Evolutionary conservation across 2,113 vertebrate species (phyloP).

Genomic region (Pomatostomus ruficeps): DNA sequence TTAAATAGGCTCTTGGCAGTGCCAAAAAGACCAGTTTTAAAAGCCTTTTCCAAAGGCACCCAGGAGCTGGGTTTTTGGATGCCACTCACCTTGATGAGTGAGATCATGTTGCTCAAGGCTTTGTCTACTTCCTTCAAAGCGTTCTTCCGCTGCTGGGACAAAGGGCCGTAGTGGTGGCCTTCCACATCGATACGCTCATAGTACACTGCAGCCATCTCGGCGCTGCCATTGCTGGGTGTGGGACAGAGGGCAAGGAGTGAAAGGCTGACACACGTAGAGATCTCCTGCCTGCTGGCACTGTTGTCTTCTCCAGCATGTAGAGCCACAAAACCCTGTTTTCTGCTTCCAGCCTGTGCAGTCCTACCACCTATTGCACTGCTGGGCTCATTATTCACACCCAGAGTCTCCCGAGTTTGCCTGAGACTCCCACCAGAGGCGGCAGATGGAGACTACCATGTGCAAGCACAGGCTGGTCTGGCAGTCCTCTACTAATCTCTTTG

Average conservation of each 20-base stretch:
- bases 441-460: background rate
- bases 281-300: background rate
- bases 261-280: background rate
- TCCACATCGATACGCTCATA: constrained; percentile 90
- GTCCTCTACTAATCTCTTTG: background rate
- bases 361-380: fast-evolving
- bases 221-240: constrained; percentile 66
- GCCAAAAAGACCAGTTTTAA: background rate
- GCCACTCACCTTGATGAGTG: constrained; percentile 80
- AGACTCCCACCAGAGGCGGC: background rate
- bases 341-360: background rate
- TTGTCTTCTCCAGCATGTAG: background rate
- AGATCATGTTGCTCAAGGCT: constrained; percentile 78
- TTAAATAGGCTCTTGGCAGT: background rate
- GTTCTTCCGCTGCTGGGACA: constrained; percentile 73
- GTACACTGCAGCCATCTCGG: constrained; percentile 86
- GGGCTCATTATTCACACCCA: background rate
- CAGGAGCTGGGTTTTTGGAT: background rate
- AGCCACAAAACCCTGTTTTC: background rate
- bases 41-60: background rate
- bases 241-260: background rate
- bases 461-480: background rate
- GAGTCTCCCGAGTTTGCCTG: background rate
- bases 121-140: constrained; percentile 80
- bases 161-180: constrained; percentile 89